These are phyloP conservation scores for Ctenoplectra terminalis DNA, from an alignment of 1,140 invertebrate species.

Conservation along the genomic window DNA sequence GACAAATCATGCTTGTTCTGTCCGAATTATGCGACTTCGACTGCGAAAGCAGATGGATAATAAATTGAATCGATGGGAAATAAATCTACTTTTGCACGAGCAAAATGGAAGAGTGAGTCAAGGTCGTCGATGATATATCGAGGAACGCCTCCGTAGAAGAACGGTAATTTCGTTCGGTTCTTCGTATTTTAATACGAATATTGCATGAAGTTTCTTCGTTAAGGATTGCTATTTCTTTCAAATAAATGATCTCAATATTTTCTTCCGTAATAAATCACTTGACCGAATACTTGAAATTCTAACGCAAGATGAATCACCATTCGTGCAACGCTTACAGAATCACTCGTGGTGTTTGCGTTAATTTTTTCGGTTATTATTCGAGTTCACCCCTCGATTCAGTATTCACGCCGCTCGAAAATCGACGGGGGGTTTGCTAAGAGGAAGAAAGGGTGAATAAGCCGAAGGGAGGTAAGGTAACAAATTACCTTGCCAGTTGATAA, in stretches of 20 bases:
- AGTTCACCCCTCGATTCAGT: neutral
- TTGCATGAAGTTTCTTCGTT: too few species aligned
- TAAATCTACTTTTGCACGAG: neutral
- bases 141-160: neutral
- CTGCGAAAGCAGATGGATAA: neutral
- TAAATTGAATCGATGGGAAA: neutral
- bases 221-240: too few species aligned
- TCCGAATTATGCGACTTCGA: conserved; percentile 5
- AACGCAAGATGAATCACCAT: neutral
- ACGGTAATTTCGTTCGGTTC: neutral
- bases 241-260: too few species aligned
- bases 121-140: neutral
- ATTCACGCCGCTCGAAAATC: conserved; percentile 17
- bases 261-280: neutral
- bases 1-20: conserved; percentile 15
- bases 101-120: neutral
- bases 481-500: conserved; percentile 43
- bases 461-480: conserved; percentile 30
- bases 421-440: neutral
- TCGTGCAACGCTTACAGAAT: neutral
- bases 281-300: neutral
- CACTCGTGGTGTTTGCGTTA: neutral
- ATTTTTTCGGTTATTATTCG: conserved; percentile 26
- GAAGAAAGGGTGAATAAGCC: conserved; percentile 32
- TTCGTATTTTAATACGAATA: too few species aligned